Evolutionary conservation across 1,140 invertebrate genomes (phyloP).

Genomic region (Drosophila albomicans): DNA sequence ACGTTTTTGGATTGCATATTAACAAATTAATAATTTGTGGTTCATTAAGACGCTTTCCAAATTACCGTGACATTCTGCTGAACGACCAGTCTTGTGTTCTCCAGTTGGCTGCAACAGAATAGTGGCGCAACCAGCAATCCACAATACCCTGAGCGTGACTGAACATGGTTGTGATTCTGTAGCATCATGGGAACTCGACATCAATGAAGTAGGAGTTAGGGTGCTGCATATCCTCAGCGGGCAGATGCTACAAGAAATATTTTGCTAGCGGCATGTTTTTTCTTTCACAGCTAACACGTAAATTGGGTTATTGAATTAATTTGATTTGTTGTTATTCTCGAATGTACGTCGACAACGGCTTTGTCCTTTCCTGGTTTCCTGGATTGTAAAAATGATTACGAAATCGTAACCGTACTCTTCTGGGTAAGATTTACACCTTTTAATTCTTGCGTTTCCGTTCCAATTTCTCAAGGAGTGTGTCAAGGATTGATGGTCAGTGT

Average conservation of each 20-base stretch:
- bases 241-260: slow-evolving; percentile 98
- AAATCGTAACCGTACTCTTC: slow-evolving; percentile 1
- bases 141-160: slow-evolving; percentile 99
- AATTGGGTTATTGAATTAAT: background rate
- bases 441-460: background rate
- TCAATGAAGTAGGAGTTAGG: slow-evolving; percentile 99
- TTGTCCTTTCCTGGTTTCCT: too few relatives aligned
- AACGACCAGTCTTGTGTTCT: slow-evolving; percentile 98
- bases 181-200: slow-evolving; percentile 99
- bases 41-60: slow-evolving; percentile 64
- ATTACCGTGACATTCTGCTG: slow-evolving; percentile 96
- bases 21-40: slow-evolving; percentile 83
- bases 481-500: background rate
- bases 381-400: background rate
- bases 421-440: slow-evolving; percentile 1
- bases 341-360: too few relatives aligned
- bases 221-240: slow-evolving; percentile 98
- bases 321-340: too few relatives aligned
- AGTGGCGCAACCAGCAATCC: slow-evolving; percentile 98
- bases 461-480: background rate
- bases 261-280: slow-evolving; percentile 91
- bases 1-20: slow-evolving; percentile 77
- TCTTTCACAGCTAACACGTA: too few relatives aligned
- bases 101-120: slow-evolving; percentile 99
- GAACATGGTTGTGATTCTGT: slow-evolving; percentile 99